Evolutionary conservation across 2,113 vertebrate species (phyloP).

Genomic region (Tachycineta bicolor): DNA sequence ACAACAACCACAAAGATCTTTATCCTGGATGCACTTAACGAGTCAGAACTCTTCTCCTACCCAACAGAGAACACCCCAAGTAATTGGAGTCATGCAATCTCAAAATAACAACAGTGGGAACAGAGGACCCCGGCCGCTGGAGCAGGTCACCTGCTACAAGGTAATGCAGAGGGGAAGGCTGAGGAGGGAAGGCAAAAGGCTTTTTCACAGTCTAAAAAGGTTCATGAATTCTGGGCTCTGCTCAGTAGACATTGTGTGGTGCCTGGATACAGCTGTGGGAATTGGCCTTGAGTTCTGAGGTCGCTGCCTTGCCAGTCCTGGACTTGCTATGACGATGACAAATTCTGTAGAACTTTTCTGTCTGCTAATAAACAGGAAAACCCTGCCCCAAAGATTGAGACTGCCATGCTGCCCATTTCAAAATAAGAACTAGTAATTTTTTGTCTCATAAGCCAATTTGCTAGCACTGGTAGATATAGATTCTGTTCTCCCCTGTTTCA

Average conservation of each 20-base stretch:
- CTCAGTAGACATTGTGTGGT: rapidly evolving
- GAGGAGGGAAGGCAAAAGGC: neutral
- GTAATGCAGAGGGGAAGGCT: slow-evolving; percentile 63
- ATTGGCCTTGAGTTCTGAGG: neutral
- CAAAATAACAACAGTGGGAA: slow-evolving; percentile 86
- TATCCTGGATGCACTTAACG: slow-evolving; percentile 87
- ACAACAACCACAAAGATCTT: slow-evolving; percentile 77
- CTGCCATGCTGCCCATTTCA: neutral
- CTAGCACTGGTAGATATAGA: neutral
- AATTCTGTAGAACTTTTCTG: neutral
- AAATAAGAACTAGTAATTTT: neutral
- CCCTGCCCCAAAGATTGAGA: neutral
- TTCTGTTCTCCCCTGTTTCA: neutral
- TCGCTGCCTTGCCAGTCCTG: neutral
- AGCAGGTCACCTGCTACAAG: slow-evolving; percentile 99
- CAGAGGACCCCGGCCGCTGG: slow-evolving; percentile 92
- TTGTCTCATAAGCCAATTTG: neutral
- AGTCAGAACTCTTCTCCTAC: slow-evolving; percentile 82
- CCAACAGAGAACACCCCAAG: slow-evolving; percentile 85
- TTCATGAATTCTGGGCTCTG: neutral
- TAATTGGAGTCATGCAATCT: slow-evolving; percentile 79
- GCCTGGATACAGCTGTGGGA: neutral
- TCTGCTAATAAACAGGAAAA: neutral
- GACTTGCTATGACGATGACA: neutral
- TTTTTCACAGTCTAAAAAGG: neutral